Base-by-base conservation (phyloP, 1,140 invertebrate genomes). In the Potamilus streckersoni region DNA sequence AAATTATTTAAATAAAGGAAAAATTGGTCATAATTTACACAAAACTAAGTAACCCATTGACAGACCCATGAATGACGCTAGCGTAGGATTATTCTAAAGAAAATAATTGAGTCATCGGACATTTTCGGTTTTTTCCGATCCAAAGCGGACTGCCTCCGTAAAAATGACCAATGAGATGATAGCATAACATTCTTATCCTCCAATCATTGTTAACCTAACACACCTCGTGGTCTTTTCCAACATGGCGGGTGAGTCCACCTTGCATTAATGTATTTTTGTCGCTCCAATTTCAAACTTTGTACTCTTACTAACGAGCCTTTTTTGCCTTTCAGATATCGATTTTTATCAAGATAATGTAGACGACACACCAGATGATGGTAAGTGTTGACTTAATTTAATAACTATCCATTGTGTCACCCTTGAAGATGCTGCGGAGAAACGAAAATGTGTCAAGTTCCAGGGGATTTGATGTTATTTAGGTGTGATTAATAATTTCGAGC, bases 161-260 rank as follows among this genome's bases (percentile, higher is more conserved):
- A 70, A 61, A 62, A 71, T 62, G 76, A 78, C 85, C 85, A 86
- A 86, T 86, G 73, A 80, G 71, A 82, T 72, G 61, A 76, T 71
- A 74, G 70, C 66, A 79, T 71, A 74, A 71, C 72, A 77, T 76
- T 75, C 60, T 60, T 66, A 74, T 74, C 74, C 73, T 76, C 86
- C 86, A 89, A 89, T 88, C 81, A 85, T 69, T 81, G 74, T 38
- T 65, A 69, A 71, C 62, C 74, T 87, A 78, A 79, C 76, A 86
- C 80, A 85, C 82, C 83, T 84, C 83, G 86, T 86, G 86, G 86
- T 84, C 81, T 85, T 86, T 86, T 87, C 83, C 87, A 89, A 88
- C 81, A 89, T 89, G 87, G 87, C 87, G 87, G 87, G 87, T 89
- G 86, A 88, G 87, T 85, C 83, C 83, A 84, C 83, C 83, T 87